Evolutionary conservation across 2,797 vertebrate genomes (phyloP), one percentile per base, ranked within the genome.

Genomic region (Enteromius fasciolatus): DNA sequence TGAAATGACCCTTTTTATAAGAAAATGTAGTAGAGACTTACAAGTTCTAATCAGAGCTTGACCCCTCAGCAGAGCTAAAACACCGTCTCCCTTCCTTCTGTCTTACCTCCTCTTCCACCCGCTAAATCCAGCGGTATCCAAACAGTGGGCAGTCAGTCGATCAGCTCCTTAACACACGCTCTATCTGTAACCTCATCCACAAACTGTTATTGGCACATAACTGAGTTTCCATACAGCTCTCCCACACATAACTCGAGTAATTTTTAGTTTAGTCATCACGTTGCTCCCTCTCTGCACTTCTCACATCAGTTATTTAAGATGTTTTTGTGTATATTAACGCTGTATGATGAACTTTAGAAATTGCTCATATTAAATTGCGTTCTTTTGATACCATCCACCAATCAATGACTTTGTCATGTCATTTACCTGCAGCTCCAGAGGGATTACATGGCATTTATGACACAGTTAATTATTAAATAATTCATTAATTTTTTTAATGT

Each of bases 131-230:
- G 66, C 6, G 4, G 36, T 23, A 59, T 48, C 7, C 39, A 33
- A 28, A 59, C 8, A 63, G 67, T 23, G 25, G 67, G 52, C 78
- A 72, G 67, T 8, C 78, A 33, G 67, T 48, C 7, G 20, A 61
- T 72, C 78, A 48, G 68, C 20, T 77, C 28, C 17, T 41, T 61
- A 77, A 48, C 39, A 46, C 23, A 48, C 5, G 1, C 76, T 50
- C 1, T 44, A 31, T 23, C 41, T 36, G 50, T 18, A 73, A 81
- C 79, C 68, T 81, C 20, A 52, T 64, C 20, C 41, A 61, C 54
- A 81, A 63, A 81, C 57, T 81, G 67, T 80, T 54, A 80, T 61
- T 80, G 52, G 67, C 78, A 59, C 36, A 44, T 57, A 59, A 46
- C 3, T 59, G 14, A 50, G 68, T 64, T 64, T 81, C 39, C 44